Percentiles rank a stretch among this genome's conserved stretches.
Conservation (phyloP, 2,888 invertebrate genomes). For the Cremastinae sp. region DNA sequence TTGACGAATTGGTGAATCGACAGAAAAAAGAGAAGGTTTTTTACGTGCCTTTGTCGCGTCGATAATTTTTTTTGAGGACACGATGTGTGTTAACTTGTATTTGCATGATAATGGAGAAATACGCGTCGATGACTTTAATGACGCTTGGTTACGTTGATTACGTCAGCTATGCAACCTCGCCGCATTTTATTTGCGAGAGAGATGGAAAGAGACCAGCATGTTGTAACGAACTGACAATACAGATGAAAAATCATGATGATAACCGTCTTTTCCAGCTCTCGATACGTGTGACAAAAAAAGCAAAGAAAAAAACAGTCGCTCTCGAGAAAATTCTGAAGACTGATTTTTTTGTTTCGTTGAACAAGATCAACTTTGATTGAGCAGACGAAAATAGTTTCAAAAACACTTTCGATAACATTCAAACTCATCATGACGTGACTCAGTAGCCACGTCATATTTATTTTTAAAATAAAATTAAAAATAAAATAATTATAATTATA, state of each 20-base stretch:
- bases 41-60: background rate
- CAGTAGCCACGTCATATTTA: too few relatives aligned
- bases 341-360: too few relatives aligned
- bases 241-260: background rate
- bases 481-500: too few relatives aligned
- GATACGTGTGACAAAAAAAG: background rate
- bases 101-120: conserved; percentile 41
- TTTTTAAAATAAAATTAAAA: too few relatives aligned
- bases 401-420: background rate
- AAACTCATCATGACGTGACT: too few relatives aligned
- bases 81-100: conserved; percentile 1
- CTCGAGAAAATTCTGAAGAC: too few relatives aligned
- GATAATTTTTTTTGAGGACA: background rate
- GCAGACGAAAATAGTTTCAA: background rate
- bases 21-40: background rate
- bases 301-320: too few relatives aligned
- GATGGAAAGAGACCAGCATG: background rate
- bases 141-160: conserved; percentile 46
- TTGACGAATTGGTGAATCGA: background rate
- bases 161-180: conserved; percentile 43
- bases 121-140: conserved; percentile 51
- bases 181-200: background rate
- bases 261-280: background rate
- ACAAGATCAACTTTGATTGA: too few relatives aligned
- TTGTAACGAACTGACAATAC: too few relatives aligned